Conservation (phyloP, 2,113 vertebrate species). For the Platichthys stellatus region DNA sequence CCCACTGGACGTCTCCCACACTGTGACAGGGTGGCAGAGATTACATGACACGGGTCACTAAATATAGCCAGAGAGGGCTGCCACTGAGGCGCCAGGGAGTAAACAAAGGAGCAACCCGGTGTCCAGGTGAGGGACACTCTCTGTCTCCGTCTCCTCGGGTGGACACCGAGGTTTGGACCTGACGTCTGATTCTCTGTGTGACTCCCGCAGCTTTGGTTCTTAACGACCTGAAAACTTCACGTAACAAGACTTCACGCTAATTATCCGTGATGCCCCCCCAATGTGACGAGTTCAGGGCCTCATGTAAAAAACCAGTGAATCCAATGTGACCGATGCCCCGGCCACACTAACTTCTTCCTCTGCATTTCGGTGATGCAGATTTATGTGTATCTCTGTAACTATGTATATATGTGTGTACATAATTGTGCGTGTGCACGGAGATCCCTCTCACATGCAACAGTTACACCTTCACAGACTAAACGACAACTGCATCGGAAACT, state of each 20-base stretch:
- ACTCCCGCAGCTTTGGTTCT: background rate
- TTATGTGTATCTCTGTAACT: too few species aligned
- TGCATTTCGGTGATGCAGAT: too few species aligned
- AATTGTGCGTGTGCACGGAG: too few species aligned
- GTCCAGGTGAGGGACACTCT: slow-evolving; percentile 13
- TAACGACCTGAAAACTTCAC: slow-evolving; percentile 29
- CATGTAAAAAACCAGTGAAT: too few species aligned
- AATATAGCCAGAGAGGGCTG: slow-evolving; percentile 30
- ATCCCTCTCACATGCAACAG: too few species aligned
- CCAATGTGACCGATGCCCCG: too few species aligned
- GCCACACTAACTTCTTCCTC: too few species aligned
- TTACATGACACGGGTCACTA: slow-evolving; percentile 62
- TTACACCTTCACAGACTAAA: too few species aligned
- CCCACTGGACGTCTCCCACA: slow-evolving; percentile 55
- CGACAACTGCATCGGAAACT: too few species aligned
- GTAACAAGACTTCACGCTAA: background rate
- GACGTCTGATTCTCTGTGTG: background rate
- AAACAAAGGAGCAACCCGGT: slow-evolving; percentile 33
- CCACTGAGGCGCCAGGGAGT: slow-evolving; percentile 4
- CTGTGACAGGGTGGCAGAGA: slow-evolving; percentile 61
- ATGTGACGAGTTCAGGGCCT: too few species aligned
- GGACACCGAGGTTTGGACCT: background rate
- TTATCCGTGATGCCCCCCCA: too few species aligned
- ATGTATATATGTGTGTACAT: too few species aligned
- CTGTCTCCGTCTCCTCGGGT: background rate